Conservation (phyloP, 2,797 vertebrate species). For the Phrynocephalus guinanensis region DNA sequence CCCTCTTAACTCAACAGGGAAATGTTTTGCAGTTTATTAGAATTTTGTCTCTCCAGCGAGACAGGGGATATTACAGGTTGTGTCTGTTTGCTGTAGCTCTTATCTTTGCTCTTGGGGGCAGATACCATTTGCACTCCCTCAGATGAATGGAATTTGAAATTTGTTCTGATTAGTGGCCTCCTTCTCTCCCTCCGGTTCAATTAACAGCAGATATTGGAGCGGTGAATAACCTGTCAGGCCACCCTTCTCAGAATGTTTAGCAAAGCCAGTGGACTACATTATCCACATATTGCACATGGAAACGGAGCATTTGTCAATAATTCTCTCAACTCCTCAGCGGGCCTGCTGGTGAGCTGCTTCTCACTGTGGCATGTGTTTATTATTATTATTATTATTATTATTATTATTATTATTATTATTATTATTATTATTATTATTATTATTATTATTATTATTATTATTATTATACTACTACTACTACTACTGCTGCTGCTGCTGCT, state of each 20-base stretch:
- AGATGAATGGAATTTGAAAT: constrained; percentile 74
- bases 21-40: constrained; percentile 59
- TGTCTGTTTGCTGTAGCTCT: constrained; percentile 68
- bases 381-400: too few relatives aligned
- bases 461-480: too few relatives aligned
- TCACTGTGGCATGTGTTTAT: constrained; percentile 30
- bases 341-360: constrained; percentile 33
- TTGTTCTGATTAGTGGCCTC: constrained; percentile 74
- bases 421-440: too few relatives aligned
- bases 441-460: too few relatives aligned
- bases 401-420: too few relatives aligned
- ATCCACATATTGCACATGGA: constrained; percentile 62
- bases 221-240: constrained; percentile 75
- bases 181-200: constrained; percentile 72
- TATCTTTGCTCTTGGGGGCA: constrained; percentile 52
- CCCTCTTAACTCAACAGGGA: constrained; percentile 59
- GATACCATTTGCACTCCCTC: constrained; percentile 66
- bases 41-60: constrained; percentile 56
- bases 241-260: constrained; percentile 66
- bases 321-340: constrained; percentile 44
- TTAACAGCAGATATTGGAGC: constrained; percentile 76
- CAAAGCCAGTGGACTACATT: constrained; percentile 64
- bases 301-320: constrained; percentile 59
- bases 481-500: too few relatives aligned
- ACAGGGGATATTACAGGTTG: constrained; percentile 47